Evolutionary conservation across 2,797 vertebrate genomes (phyloP).

Genomic region (Sebastes paucispinis): DNA sequence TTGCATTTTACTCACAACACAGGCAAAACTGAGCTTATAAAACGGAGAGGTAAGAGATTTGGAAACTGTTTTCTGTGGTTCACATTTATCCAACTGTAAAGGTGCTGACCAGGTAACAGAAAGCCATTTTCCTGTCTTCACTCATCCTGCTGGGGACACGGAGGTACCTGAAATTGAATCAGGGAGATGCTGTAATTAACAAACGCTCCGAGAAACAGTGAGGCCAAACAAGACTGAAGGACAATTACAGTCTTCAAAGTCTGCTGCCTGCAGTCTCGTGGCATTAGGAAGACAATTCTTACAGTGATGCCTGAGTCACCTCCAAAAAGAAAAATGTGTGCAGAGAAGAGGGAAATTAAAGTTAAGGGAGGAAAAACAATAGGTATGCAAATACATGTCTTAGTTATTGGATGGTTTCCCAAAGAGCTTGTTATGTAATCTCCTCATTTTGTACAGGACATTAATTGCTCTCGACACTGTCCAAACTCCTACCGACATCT

Average conservation of each 20-base stretch:
- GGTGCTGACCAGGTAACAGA: conserved; percentile 11
- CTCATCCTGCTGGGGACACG: conserved; percentile 1
- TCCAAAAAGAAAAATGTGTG: conserved; percentile 16
- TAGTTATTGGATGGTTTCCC: not conserved
- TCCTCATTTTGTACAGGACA: not conserved
- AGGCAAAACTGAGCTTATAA: not conserved
- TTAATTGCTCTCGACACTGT: not conserved
- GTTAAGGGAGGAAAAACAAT: not conserved
- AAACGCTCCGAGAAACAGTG: conserved; percentile 16
- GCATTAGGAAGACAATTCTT: conserved; percentile 36
- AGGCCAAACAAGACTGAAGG: conserved; percentile 41
- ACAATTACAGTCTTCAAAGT: conserved; percentile 43
- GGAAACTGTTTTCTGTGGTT: not conserved
- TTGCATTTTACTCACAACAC: not conserved
- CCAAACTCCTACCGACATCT: not conserved
- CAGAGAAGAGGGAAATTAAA: not conserved
- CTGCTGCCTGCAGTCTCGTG: conserved; percentile 15
- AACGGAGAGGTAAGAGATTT: not conserved
- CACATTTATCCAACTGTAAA: conserved; percentile 14
- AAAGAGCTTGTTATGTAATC: not conserved
- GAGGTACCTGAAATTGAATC: conserved; percentile 40
- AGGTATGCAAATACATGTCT: not conserved
- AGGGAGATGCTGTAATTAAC: conserved; percentile 38
- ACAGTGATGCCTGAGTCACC: conserved; percentile 28
- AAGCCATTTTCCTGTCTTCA: conserved; percentile 10